Percentiles rank a stretch among this genome's conserved stretches.
phyloP scores from a whole-genome alignment of 2,113 vertebrate genomes.

The Nothocercus julius region DNA sequence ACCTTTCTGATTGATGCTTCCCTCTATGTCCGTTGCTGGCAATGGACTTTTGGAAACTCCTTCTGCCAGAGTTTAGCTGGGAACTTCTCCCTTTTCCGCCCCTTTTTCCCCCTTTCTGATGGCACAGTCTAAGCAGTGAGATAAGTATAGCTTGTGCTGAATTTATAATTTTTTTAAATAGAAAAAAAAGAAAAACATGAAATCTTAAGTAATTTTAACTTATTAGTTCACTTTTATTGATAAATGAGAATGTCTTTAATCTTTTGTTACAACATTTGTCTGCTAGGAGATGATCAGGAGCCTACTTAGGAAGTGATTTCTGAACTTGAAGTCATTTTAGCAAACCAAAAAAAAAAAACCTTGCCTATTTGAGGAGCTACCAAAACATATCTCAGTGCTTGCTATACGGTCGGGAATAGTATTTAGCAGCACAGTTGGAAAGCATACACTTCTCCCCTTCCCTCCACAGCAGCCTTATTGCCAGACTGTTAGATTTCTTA shows the following conservation, averaged over 20 bases:
- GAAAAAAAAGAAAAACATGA: slow-evolving; percentile 1
- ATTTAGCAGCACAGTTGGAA: slow-evolving; percentile 8
- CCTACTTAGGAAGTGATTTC: slow-evolving; percentile 18
- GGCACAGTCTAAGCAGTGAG: slow-evolving; percentile 63
- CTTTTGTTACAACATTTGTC: slow-evolving; percentile 33
- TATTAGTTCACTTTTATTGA: slow-evolving; percentile 69
- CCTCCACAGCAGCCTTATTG: neutral
- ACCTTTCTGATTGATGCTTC: slow-evolving; percentile 30
- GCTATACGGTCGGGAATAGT: neutral
- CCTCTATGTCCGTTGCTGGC: slow-evolving; percentile 80
- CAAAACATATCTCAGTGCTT: neutral
- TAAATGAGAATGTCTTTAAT: slow-evolving; percentile 66
- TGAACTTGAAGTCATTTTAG: neutral
- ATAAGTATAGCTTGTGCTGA: slow-evolving; percentile 37
- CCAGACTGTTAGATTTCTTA: neutral
- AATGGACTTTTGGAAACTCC: slow-evolving; percentile 74
- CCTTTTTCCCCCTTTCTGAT: neutral
- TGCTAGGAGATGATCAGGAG: slow-evolving; percentile 4
- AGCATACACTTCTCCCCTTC: neutral
- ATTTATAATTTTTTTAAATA: slow-evolving; percentile 46
- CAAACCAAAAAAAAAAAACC: neutral
- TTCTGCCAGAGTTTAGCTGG: slow-evolving; percentile 70
- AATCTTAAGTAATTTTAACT: slow-evolving; percentile 71
- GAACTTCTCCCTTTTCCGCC: slow-evolving; percentile 25
- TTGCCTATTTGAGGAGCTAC: neutral